These are phyloP conservation scores for Ploceus nigricollis DNA, from an alignment of 2,113 vertebrate genomes.

Conservation along the genomic window DNA sequence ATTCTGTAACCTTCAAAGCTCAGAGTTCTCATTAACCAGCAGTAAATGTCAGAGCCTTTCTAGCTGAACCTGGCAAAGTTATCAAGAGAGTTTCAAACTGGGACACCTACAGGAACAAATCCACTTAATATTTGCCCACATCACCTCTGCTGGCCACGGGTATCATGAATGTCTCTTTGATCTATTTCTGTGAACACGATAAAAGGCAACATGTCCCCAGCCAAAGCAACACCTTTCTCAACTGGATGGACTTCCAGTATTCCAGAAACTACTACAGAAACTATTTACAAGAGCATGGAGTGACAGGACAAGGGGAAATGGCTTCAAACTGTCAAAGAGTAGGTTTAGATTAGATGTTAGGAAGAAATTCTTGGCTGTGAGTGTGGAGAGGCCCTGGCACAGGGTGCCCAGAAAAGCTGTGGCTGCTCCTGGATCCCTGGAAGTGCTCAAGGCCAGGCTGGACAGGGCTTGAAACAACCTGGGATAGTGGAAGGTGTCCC, in stretches of 20 bases:
- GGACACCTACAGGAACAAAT: not conserved
- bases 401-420: not conserved
- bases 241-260: not conserved
- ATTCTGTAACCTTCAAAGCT: conserved; percentile 8
- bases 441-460: not conserved
- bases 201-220: not conserved
- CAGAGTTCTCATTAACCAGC: not conserved
- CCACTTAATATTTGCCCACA: not conserved
- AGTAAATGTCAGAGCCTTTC: not conserved
- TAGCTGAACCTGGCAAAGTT: not conserved
- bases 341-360: not conserved
- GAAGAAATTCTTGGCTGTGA: not conserved
- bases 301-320: not conserved
- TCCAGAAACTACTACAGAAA: not conserved
- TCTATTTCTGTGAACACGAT: not conserved
- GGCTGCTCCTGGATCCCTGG: not conserved
- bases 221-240: not conserved
- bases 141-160: not conserved
- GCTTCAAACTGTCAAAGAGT: not conserved
- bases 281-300: not conserved
- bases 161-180: not conserved
- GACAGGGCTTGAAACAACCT: fast-evolving
- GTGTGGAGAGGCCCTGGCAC: not conserved
- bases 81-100: not conserved
- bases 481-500: not conserved